A percentile compares a stretch with the other conserved stretches of the same genome.
phyloP scores from a whole-genome alignment of 1,140 invertebrate genomes.

The Hylaeus volcanicus region DNA sequence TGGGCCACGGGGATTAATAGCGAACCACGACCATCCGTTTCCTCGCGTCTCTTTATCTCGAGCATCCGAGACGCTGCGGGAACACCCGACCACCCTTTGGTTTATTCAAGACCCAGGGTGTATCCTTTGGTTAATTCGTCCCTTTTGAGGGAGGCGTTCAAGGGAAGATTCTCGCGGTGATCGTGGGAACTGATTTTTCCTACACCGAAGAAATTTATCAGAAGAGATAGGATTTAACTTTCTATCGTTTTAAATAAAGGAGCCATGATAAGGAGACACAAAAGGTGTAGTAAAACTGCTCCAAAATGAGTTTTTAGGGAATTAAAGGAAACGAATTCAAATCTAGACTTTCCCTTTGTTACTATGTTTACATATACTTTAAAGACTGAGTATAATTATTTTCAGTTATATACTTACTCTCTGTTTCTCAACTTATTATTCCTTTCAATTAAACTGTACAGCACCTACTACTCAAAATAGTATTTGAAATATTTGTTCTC shows the following conservation, averaged over 20 bases:
- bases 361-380: no score
- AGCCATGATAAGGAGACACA: no score
- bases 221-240: not conserved
- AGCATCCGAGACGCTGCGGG: constrained; percentile 8
- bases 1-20: constrained; percentile 50
- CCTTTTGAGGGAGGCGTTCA: not conserved
- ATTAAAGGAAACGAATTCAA: no score
- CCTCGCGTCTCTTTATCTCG: constrained; percentile 18
- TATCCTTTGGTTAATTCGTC: not conserved
- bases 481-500: no score
- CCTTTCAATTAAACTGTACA: no score
- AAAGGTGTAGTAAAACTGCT: no score
- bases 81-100: not conserved
- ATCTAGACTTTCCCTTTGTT: no score
- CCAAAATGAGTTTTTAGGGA: no score
- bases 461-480: no score
- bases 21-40: not conserved
- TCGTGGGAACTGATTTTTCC: not conserved
- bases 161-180: not conserved
- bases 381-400: no score
- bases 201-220: not conserved
- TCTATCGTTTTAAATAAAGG: not conserved
- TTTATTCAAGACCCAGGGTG: constrained; percentile 11
- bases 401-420: no score
- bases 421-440: no score